phyloP scores from a whole-genome alignment of 2,113 vertebrate genomes.

The Sinocyclocheilus grahami region DNA sequence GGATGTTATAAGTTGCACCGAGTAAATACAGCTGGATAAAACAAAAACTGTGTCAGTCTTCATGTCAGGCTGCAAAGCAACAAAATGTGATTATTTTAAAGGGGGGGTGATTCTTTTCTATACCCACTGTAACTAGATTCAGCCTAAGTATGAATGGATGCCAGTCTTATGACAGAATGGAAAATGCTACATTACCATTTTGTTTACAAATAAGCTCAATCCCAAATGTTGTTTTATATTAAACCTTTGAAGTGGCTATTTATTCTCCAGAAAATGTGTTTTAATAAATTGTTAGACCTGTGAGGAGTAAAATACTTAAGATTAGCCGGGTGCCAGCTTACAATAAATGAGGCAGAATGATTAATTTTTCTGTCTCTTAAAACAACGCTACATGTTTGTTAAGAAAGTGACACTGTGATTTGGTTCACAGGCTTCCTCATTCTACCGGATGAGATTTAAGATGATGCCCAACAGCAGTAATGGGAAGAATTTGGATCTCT shows the following conservation, averaged over 20 bases:
- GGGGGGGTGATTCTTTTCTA: no score
- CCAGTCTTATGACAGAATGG: neutral
- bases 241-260: neutral
- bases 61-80: no score
- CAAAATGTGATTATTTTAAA: no score
- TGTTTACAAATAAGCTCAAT: neutral
- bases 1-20: no score
- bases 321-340: neutral
- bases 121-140: no score
- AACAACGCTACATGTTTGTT: neutral
- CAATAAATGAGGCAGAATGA: neutral
- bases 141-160: neutral
- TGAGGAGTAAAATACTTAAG: neutral
- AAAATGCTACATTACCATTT: neutral
- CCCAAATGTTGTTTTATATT: neutral
- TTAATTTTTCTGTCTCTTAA: neutral
- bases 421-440: neutral
- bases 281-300: neutral
- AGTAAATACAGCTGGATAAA: no score
- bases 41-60: no score
- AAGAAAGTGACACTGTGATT: neutral
- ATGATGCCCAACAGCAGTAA: constrained; percentile 62
- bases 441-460: constrained; percentile 7
- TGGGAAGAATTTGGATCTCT: constrained; percentile 88
- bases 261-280: neutral